Evolutionary conservation across 2,113 vertebrate genomes (phyloP).

Genomic region (Petromus typicus): DNA sequence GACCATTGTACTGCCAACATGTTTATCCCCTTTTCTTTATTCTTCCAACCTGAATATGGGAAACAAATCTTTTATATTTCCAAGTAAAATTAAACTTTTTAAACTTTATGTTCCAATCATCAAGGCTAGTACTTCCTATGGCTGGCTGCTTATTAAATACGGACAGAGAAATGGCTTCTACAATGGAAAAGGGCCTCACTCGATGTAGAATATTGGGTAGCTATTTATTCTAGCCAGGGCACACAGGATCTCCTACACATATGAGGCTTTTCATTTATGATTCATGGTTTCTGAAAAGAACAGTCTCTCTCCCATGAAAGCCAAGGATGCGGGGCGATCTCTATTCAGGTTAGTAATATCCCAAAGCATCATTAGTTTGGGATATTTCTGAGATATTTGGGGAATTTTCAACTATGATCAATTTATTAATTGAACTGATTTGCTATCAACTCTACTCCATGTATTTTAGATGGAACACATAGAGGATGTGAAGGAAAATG

Average conservation of each 20-base stretch:
- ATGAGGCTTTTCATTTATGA: neutral
- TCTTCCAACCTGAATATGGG: neutral
- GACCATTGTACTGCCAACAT: neutral
- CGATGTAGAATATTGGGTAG: neutral
- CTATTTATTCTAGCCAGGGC: neutral
- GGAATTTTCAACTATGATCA: neutral
- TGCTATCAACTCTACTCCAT: neutral
- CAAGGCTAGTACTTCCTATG: slow-evolving; percentile 6
- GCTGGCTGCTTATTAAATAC: slow-evolving; percentile 45
- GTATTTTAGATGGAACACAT: slow-evolving; percentile 2
- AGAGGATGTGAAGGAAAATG: neutral
- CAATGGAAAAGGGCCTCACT: neutral
- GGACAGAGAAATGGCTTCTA: neutral
- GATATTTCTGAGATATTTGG: slow-evolving; percentile 44
- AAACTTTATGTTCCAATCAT: neutral
- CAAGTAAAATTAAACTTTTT: slow-evolving; percentile 67
- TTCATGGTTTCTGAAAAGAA: neutral
- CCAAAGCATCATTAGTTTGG: neutral
- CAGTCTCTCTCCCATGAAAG: neutral
- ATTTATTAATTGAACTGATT: neutral
- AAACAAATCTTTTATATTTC: slow-evolving; percentile 45
- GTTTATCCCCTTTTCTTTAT: slow-evolving; percentile 21
- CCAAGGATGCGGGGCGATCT: neutral
- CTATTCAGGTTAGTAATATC: slow-evolving; percentile 37
- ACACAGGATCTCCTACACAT: neutral